Evolutionary conservation across 2,113 vertebrate genomes (phyloP), one percentile per base, ranked within the genome.

Genomic region (Megaceryle torquata): DNA sequence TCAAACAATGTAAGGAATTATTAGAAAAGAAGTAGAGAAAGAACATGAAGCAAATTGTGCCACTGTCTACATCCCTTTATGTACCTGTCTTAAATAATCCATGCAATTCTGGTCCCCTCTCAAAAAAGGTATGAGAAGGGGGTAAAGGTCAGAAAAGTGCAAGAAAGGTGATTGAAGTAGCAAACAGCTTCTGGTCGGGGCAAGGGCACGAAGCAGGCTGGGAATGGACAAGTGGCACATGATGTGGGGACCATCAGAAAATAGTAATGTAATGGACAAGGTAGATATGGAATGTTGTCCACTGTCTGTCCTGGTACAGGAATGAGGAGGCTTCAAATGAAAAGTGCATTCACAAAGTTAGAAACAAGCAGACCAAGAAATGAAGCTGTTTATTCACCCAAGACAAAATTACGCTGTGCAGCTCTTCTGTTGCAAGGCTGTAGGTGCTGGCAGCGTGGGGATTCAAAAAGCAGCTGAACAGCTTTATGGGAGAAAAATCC

Each of bases 171-270:
- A 44, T 6, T 0, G 0, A 33, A 61, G 41, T 9, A 39, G 28
- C 24, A 31, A 72, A 14, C 28, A 51, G 26, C 35, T 50, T 61
- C 77, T 56, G 53, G 26, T 16, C 7, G 7, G 71, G 22, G n/a
- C 13, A 43, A 37, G 39, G 39, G 21, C 10, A 20, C 7, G 29
- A 46, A 59, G 76, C 69, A 53, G 48, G 19, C 15, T 16, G 3
- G 56, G 43, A 33, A 53, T 16, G 65, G 60, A n/a, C 51, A n/a
- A 15, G 26, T 15, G 26, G 22, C 19, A 15, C 2, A 4, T 2
- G 3, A 11, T 33, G 46, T 1, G 1, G n/a, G 37, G n/a, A 50
- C 53, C 9, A 0, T n/a, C 35, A 39, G 5, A 16, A 29, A 19
- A 48, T 1, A 6, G 15, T 60, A 13, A 44, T 50, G 71, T 37